Evolutionary conservation across 2,113 vertebrate genomes (phyloP).

Genomic region (Alligator sinensis): DNA sequence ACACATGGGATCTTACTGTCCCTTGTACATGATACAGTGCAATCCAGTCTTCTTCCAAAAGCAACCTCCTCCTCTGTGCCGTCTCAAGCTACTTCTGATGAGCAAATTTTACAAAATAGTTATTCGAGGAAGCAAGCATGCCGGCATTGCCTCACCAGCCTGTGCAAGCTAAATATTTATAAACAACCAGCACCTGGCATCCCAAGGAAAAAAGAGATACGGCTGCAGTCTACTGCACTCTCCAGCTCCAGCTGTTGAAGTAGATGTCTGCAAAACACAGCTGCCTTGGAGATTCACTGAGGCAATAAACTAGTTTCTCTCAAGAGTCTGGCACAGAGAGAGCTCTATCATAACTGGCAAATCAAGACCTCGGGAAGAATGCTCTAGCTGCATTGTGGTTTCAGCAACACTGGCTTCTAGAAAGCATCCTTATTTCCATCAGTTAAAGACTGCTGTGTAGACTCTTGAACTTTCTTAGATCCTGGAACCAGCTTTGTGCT

Average conservation of each 20-base stretch:
- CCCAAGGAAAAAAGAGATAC: not conserved
- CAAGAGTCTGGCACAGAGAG: not conserved
- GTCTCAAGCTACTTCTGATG: not conserved
- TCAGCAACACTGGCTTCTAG: not conserved
- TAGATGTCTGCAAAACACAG: not conserved
- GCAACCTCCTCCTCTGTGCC: not conserved
- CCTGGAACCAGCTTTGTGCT: not conserved
- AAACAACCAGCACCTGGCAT: not conserved
- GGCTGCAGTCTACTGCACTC: not conserved
- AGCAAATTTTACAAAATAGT: not conserved
- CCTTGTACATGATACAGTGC: not conserved
- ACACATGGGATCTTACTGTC: not conserved
- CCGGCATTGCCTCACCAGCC: not conserved
- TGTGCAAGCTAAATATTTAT: not conserved
- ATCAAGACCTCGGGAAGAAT: not conserved
- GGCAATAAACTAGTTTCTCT: not conserved
- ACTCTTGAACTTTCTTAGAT: not conserved
- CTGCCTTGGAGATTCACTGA: not conserved
- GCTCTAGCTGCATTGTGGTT: not conserved
- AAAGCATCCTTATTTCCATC: not conserved
- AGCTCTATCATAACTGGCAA: not conserved
- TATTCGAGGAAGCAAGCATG: fast-evolving
- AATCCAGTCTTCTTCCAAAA: not conserved
- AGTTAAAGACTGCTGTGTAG: not conserved
- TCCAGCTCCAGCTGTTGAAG: not conserved